A percentile compares a stretch with the other conserved stretches of the same genome.
phyloP scores from a whole-genome alignment of 1,140 invertebrate species.

The Drosophila tani region DNA sequence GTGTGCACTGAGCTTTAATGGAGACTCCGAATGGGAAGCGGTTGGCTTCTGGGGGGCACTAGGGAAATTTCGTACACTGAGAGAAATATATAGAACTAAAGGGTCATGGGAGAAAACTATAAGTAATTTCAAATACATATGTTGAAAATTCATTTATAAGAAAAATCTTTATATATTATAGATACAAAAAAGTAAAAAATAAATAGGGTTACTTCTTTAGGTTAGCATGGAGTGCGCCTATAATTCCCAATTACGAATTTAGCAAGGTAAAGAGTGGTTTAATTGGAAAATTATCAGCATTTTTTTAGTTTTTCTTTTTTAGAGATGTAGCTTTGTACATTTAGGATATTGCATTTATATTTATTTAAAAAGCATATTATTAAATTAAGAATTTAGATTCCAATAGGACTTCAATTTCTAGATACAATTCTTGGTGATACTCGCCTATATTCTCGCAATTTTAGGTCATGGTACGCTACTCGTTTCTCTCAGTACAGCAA shows the following conservation, averaged over 20 bases:
- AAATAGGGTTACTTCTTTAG: no score
- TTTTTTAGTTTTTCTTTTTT: no score
- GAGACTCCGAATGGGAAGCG: slow-evolving; percentile 40
- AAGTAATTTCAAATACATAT: no score
- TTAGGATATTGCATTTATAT: no score
- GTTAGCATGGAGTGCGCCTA: not conserved
- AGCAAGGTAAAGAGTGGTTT: no score
- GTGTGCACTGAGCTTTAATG: slow-evolving; percentile 55
- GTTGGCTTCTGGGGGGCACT: slow-evolving; percentile 41
- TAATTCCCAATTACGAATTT: not conserved
- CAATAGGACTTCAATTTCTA: not conserved
- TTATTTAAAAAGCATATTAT: no score
- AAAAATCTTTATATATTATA: no score
- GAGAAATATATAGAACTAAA: not conserved
- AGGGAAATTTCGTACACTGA: slow-evolving; percentile 57
- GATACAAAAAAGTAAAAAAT: no score
- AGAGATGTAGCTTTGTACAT: not conserved
- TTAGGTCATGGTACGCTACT: no score
- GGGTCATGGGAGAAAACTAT: not conserved
- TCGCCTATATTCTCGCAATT: not conserved
- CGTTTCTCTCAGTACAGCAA: slow-evolving; percentile 17
- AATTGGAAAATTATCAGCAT: no score
- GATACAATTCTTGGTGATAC: not conserved
- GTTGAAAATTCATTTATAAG: no score
- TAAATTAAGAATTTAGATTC: no score